A percentile compares a stretch with the other conserved stretches of the same genome.
These are phyloP conservation scores for Mirza zaza DNA, from an alignment of 2,113 vertebrate genomes.

Conservation along the genomic window DNA sequence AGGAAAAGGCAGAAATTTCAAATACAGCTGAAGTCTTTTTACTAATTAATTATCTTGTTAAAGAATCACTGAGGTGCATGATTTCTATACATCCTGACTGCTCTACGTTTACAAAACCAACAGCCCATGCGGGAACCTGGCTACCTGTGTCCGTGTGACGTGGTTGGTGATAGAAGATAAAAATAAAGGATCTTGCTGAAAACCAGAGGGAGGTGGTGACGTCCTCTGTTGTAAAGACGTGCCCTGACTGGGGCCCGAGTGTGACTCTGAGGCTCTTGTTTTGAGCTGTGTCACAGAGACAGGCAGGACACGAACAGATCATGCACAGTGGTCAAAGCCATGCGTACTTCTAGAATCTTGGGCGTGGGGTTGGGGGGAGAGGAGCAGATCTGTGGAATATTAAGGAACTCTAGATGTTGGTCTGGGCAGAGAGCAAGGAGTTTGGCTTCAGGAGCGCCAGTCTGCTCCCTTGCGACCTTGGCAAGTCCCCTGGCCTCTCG, in stretches of 20 bases:
- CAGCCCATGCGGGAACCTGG: conserved; percentile 56
- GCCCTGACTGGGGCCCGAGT: fast-evolving
- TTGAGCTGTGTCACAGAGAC: not conserved
- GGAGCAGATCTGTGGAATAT: fast-evolving
- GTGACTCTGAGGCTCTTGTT: not conserved
- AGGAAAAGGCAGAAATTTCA: conserved; percentile 68
- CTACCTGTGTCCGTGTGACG: conserved; percentile 44
- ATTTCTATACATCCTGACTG: conserved; percentile 60
- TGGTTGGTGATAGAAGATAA: conserved; percentile 76
- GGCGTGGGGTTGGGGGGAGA: fast-evolving
- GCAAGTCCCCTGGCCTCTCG: not conserved
- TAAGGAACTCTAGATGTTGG: not conserved
- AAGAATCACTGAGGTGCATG: conserved; percentile 77
- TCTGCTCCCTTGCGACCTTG: not conserved
- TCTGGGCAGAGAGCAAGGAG: not conserved
- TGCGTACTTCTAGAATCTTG: not conserved
- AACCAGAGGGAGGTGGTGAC: not conserved
- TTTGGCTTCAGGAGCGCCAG: not conserved
- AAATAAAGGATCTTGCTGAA: conserved; percentile 85
- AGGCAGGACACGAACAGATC: not conserved
- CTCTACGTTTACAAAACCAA: conserved; percentile 35
- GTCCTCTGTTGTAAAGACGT: not conserved
- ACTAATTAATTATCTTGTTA: conserved; percentile 59
- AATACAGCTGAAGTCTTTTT: conserved; percentile 61
- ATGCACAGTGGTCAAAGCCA: fast-evolving